Percentiles rank a stretch among this genome's conserved stretches.
Evolutionary conservation across 2,888 invertebrate species (phyloP).

Genomic region (Nematopogon swammerdamellus): DNA sequence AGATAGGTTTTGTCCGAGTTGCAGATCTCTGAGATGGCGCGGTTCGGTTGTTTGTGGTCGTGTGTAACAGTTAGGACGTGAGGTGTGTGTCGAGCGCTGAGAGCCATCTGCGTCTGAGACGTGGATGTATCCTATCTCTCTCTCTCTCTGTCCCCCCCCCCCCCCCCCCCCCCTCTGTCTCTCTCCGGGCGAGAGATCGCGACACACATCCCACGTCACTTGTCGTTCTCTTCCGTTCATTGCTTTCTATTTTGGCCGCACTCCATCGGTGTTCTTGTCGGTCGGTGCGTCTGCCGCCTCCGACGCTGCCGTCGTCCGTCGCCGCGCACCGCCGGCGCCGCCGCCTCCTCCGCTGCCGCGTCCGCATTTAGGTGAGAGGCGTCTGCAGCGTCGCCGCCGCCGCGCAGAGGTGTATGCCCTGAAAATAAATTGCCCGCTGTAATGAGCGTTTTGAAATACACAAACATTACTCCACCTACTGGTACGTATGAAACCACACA

Average conservation of each 20-base stretch:
- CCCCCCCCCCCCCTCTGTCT: not conserved
- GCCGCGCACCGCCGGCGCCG: not conserved
- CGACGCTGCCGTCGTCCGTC: not conserved
- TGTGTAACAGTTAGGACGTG: not conserved
- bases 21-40: too few relatives aligned
- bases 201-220: conserved; percentile 38
- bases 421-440: not conserved
- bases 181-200: conserved; percentile 15
- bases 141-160: conserved; percentile 14
- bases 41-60: not conserved
- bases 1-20: not conserved
- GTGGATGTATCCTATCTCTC: conserved; percentile 2
- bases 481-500: too few relatives aligned
- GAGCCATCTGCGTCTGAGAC: not conserved
- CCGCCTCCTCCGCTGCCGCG: conserved; percentile 4
- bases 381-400: not conserved
- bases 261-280: conserved; percentile 22
- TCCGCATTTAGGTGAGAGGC: not conserved
- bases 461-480: too few relatives aligned
- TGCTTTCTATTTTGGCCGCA: conserved; percentile 54
- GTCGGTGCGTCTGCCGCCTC: conserved; percentile 12
- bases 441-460: not conserved
- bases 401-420: not conserved
- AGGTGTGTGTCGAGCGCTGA: not conserved
- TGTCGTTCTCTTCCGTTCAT: conserved; percentile 27